A percentile compares a stretch with the other conserved stretches of the same genome.
phyloP scores from a whole-genome alignment of 2,888 invertebrate genomes.

The Cantharis nigra region DNA sequence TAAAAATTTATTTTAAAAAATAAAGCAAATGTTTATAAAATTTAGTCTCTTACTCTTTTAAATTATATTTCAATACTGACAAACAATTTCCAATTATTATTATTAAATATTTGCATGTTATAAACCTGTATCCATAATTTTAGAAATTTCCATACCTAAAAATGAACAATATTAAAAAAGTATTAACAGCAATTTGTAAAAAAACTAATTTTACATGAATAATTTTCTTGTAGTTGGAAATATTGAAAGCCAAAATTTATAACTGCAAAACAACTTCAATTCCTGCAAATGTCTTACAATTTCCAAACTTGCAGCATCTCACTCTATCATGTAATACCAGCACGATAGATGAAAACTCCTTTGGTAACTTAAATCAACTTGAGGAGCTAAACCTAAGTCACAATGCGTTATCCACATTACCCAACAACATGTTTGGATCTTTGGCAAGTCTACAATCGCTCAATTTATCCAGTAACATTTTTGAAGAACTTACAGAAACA shows the following conservation, averaged over 20 bases:
- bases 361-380: conserved; percentile 29
- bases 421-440: conserved; percentile 30
- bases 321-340: conserved; percentile 28
- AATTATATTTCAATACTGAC: background rate
- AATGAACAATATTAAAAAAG: background rate
- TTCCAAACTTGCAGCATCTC: conserved; percentile 28
- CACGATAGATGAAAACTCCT: conserved; percentile 25
- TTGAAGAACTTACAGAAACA: conserved; percentile 30
- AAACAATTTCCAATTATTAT: background rate
- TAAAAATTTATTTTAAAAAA: background rate
- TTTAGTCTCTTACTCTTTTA: background rate
- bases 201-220: background rate
- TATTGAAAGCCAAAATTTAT: background rate
- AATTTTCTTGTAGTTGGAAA: conserved; percentile 7
- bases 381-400: conserved; percentile 28
- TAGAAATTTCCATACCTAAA: background rate
- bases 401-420: conserved; percentile 31
- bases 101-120: background rate
- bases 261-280: conserved; percentile 16
- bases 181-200: background rate
- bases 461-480: conserved; percentile 32
- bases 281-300: conserved; percentile 24
- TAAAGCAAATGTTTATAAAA: background rate
- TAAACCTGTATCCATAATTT: background rate
- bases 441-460: conserved; percentile 26